These are phyloP conservation scores for Myotis myotis DNA, from an alignment of 2,797 vertebrate species.

Conservation along the genomic window DNA sequence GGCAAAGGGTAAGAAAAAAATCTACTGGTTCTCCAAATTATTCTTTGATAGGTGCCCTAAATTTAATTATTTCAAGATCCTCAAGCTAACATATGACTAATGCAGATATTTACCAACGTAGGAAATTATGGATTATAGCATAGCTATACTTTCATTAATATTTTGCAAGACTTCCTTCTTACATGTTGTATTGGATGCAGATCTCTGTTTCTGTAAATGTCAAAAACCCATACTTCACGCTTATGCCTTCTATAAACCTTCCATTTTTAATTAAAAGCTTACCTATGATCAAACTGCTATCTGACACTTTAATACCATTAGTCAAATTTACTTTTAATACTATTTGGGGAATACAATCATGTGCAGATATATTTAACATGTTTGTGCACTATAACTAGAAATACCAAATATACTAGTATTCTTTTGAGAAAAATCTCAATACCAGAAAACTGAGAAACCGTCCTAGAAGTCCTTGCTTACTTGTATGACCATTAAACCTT, in stretches of 20 bases:
- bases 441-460: constrained; percentile 60
- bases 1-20: neutral
- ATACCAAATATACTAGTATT: neutral
- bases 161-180: neutral
- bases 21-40: neutral
- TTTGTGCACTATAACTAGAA: neutral
- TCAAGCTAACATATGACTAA: neutral
- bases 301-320: neutral
- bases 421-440: neutral
- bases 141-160: neutral
- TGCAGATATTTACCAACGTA: neutral
- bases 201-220: neutral
- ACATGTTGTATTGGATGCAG: neutral
- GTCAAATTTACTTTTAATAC: neutral
- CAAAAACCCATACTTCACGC: neutral
- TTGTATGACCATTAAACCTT: neutral
- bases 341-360: neutral
- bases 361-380: neutral
- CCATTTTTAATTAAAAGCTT: neutral
- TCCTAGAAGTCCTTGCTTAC: constrained; percentile 36
- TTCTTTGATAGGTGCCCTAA: neutral
- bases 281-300: neutral
- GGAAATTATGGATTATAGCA: neutral
- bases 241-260: neutral
- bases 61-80: neutral